phyloP scores from a whole-genome alignment of 2,797 vertebrate genomes.

The Acanthurus tractus region DNA sequence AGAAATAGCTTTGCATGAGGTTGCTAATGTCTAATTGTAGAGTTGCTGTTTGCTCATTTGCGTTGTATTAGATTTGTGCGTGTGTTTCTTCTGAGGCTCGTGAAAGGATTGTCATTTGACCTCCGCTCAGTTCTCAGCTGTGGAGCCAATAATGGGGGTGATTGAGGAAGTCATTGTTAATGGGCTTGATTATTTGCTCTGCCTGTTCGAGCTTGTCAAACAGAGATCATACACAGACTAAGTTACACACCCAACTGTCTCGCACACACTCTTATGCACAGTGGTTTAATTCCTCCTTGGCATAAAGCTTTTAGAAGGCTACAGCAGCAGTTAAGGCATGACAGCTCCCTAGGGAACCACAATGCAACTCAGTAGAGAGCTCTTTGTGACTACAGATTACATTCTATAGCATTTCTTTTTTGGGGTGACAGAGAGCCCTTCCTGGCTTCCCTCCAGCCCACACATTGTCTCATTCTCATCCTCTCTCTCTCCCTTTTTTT shows the following conservation, averaged over 20 bases:
- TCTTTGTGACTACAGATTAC: slow-evolving; percentile 73
- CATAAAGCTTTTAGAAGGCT: slow-evolving; percentile 59
- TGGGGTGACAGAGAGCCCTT: slow-evolving; percentile 49
- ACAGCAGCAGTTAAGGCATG: slow-evolving; percentile 52
- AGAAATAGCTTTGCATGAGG: background rate
- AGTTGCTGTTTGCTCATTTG: slow-evolving; percentile 24
- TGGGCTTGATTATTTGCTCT: slow-evolving; percentile 53
- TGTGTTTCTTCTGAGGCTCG: slow-evolving; percentile 13
- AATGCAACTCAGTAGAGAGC: slow-evolving; percentile 57
- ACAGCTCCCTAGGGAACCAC: slow-evolving; percentile 56
- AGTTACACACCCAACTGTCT: slow-evolving; percentile 17
- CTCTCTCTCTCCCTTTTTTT: background rate
- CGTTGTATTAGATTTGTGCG: background rate
- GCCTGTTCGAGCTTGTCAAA: slow-evolving; percentile 39
- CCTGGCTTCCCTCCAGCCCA: slow-evolving; percentile 37
- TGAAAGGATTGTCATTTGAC: slow-evolving; percentile 38
- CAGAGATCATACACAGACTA: slow-evolving; percentile 32
- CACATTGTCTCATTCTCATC: slow-evolving; percentile 41
- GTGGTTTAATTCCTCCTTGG: slow-evolving; percentile 48
- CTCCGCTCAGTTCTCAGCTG: background rate
- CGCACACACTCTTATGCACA: slow-evolving; percentile 15
- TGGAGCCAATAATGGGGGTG: slow-evolving; percentile 29
- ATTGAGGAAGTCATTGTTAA: slow-evolving; percentile 41
- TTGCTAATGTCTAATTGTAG: slow-evolving; percentile 8
- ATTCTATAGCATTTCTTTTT: slow-evolving; percentile 65